Conservation (phyloP, 1,140 invertebrate genomes). For the Drosophila tristis region DNA sequence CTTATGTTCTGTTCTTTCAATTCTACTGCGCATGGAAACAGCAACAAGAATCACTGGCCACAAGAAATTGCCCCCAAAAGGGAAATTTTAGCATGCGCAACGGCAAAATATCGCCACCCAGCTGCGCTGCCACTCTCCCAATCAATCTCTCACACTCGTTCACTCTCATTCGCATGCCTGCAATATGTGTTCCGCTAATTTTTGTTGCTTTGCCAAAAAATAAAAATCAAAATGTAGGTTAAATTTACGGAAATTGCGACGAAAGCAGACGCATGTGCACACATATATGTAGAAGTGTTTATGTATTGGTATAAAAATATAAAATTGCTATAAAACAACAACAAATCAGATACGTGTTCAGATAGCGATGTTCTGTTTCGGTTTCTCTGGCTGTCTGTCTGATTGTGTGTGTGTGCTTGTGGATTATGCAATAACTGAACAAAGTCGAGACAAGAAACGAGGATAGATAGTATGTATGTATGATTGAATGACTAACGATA, state of each 20-base stretch:
- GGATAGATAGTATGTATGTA: constrained; percentile 41
- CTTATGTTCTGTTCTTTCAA: constrained; percentile 23
- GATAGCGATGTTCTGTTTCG: constrained; percentile 58
- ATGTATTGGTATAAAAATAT: constrained; percentile 58
- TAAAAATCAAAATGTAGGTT: constrained; percentile 71
- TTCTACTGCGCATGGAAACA: constrained; percentile 43
- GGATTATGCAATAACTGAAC: constrained; percentile 49
- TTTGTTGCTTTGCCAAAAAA: constrained; percentile 40
- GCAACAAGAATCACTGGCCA: constrained; percentile 7
- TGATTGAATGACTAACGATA: constrained; percentile 35
- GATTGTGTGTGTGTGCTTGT: constrained; percentile 8
- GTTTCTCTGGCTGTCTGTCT: constrained; percentile 30
- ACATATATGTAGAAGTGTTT: constrained; percentile 4
- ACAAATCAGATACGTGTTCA: constrained; percentile 67
- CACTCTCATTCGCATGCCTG: constrained; percentile 9
- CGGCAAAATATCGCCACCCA: constrained; percentile 8
- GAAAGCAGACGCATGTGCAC: constrained; percentile 32
- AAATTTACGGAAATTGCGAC: constrained; percentile 79
- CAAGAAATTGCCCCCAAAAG: constrained; percentile 21
- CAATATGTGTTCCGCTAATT: constrained; percentile 44
- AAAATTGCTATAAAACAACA: constrained; percentile 59
- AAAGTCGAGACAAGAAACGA: constrained; percentile 14
- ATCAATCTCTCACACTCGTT: constrained; percentile 1
- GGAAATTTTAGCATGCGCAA: constrained; percentile 11
- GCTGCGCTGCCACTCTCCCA: neutral